Percentiles rank a stretch among this genome's conserved stretches.
These are phyloP conservation scores for Tricholaema leucomelas DNA, from an alignment of 2,113 vertebrate genomes.

Conservation along the genomic window DNA sequence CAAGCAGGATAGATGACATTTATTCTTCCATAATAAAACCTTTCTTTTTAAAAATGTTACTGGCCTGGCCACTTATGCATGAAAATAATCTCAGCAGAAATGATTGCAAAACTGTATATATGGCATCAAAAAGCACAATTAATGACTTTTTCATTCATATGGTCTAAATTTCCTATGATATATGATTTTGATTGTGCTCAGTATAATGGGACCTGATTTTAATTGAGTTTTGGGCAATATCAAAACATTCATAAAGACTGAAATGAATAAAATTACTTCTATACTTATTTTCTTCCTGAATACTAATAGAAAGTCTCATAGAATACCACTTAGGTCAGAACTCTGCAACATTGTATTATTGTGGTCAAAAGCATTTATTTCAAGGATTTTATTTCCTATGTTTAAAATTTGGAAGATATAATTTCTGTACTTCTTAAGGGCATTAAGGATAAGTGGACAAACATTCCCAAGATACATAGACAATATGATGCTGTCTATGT, in stretches of 20 bases:
- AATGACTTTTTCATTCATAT: conserved; percentile 24
- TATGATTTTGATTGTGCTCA: conserved; percentile 4
- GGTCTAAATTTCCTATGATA: not conserved
- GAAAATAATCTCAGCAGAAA: conserved; percentile 16
- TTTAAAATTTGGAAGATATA: not conserved
- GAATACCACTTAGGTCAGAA: not conserved
- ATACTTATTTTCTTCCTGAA: not conserved
- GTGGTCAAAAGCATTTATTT: not conserved
- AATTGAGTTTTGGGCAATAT: conserved; percentile 17
- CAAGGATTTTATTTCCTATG: not conserved
- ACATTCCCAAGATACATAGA: not conserved
- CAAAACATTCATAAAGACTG: not conserved
- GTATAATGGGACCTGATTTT: conserved; percentile 48
- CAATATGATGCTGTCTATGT: not conserved
- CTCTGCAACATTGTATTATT: not conserved
- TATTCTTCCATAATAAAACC: not conserved
- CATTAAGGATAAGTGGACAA: not conserved
- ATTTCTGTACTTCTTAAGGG: not conserved
- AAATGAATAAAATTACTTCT: not conserved
- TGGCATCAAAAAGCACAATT: conserved; percentile 4
- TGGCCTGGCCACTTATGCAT: not conserved
- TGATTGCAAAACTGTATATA: not conserved
- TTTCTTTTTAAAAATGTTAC: not conserved
- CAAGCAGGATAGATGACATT: not conserved
- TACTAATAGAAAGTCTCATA: not conserved